Percentiles rank a stretch among this genome's conserved stretches.
phyloP scores from a whole-genome alignment of 2,888 invertebrate genomes.

The Allacma fusca region DNA sequence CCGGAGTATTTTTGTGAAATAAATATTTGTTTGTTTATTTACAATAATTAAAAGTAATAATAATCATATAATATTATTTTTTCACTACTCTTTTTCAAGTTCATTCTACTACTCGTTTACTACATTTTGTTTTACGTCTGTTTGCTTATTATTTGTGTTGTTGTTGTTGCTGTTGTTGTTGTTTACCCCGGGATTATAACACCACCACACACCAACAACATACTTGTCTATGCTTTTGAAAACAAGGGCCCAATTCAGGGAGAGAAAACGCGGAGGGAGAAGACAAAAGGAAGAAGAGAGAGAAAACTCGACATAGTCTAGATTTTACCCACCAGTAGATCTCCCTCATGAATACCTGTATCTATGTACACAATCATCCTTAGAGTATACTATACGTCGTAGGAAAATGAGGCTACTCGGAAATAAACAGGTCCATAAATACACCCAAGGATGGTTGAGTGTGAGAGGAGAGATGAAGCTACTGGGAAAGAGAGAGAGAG shows the following conservation, averaged over 20 bases:
- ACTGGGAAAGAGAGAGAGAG: too few species aligned
- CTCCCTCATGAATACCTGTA: neutral
- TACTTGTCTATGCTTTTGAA: too few species aligned
- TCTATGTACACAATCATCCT: neutral
- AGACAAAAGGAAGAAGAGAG: neutral
- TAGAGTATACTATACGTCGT: too few species aligned
- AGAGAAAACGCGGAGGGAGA: neutral
- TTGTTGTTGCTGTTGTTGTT: neutral
- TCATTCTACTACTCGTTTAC: neutral
- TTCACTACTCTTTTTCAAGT: neutral
- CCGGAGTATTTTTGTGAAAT: neutral
- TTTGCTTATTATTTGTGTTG: neutral
- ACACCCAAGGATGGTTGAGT: neutral
- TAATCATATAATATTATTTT: neutral
- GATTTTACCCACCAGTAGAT: neutral
- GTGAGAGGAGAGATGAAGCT: too few species aligned
- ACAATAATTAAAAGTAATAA: conserved; percentile 9
- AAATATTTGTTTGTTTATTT: conserved; percentile 12
- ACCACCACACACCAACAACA: too few species aligned
- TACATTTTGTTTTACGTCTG: neutral
- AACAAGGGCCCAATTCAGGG: too few species aligned
- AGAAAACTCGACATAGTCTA: neutral
- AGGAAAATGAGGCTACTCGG: neutral
- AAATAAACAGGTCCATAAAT: neutral
- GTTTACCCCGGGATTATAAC: too few species aligned